Evolutionary conservation across 2,888 invertebrate species (phyloP).

Genomic region (Margaritifera margaritifera): DNA sequence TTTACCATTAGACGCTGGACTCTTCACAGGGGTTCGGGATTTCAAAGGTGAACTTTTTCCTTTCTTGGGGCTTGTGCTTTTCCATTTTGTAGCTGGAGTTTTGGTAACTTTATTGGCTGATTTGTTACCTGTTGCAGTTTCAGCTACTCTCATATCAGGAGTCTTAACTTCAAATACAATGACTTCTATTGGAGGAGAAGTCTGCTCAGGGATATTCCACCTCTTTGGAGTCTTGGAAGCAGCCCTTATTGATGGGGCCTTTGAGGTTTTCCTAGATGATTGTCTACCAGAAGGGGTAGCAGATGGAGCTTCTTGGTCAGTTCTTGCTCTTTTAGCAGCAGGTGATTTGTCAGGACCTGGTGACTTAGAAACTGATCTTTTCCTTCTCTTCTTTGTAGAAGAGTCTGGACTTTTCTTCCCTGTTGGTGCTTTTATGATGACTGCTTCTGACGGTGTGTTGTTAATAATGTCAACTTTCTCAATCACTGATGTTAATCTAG

Average conservation of each 20-base stretch:
- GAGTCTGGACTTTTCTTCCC: too few species aligned
- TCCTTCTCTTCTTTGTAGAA: too few species aligned
- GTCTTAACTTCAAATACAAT: neutral
- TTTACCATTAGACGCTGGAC: neutral
- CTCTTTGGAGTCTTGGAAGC: constrained; percentile 11
- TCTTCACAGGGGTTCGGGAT: neutral
- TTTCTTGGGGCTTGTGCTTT: constrained; percentile 5
- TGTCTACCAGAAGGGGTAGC: constrained; percentile 4
- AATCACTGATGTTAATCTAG: too few species aligned
- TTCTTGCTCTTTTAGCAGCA: constrained; percentile 2
- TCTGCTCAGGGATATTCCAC: too few species aligned
- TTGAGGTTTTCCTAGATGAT: constrained; percentile 2
- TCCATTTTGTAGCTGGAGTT: neutral
- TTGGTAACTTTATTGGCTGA: neutral
- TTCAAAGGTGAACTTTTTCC: neutral
- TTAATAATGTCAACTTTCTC: too few species aligned
- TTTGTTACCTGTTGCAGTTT: constrained; percentile 1
- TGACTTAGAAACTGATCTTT: too few species aligned
- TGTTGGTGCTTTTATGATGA: too few species aligned
- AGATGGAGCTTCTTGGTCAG: neutral
- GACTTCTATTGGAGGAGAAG: too few species aligned
- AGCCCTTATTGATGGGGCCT: constrained; percentile 4
- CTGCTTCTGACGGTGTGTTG: too few species aligned
- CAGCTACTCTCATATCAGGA: neutral
- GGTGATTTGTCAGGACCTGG: too few species aligned